These are phyloP conservation scores for Anableps anableps DNA, from an alignment of 2,797 vertebrate species.

Conservation along the genomic window DNA sequence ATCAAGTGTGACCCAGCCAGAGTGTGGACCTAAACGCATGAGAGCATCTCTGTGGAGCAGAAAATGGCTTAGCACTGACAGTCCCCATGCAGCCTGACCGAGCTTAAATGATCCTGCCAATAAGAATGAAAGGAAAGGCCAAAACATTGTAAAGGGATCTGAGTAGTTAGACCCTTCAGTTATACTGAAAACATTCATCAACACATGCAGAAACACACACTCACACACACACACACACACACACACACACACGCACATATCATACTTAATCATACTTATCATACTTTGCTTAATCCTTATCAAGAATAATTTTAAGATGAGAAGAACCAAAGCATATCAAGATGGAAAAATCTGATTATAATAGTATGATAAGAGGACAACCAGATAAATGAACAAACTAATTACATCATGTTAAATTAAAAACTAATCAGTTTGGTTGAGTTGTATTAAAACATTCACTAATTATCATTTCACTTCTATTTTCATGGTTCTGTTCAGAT, in stretches of 20 bases:
- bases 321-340: neutral
- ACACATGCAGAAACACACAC: too few species aligned
- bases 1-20: slow-evolving; percentile 11
- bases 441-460: neutral
- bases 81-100: neutral
- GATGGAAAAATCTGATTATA: neutral
- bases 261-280: too few species aligned
- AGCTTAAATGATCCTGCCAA: slow-evolving; percentile 2
- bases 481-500: neutral
- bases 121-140: neutral
- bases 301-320: neutral
- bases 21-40: neutral
- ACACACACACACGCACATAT: too few species aligned
- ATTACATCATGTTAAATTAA: neutral
- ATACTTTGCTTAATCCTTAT: neutral
- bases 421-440: neutral
- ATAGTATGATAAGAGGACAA: too few species aligned
- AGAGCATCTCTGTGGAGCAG: slow-evolving; percentile 2
- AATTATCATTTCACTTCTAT: neutral
- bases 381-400: neutral
- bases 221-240: too few species aligned
- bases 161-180: neutral
- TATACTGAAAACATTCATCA: neutral
- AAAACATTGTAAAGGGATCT: neutral
- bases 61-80: slow-evolving; percentile 2